These are phyloP conservation scores for Serinus canaria DNA, from an alignment of 2,113 vertebrate species.

Conservation along the genomic window DNA sequence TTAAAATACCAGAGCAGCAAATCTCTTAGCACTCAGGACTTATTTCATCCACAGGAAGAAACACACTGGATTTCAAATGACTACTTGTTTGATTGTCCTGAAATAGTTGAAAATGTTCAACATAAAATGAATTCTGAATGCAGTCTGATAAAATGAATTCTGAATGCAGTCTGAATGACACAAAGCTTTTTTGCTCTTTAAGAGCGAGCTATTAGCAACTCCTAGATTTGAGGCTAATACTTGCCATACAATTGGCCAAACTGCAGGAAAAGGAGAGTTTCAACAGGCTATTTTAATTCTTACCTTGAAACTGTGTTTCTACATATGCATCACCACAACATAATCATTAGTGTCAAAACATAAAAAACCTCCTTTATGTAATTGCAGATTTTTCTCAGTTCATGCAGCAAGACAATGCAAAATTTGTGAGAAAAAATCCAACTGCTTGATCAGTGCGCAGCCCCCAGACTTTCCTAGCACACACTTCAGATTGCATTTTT, in stretches of 20 bases:
- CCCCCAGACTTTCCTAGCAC: not conserved
- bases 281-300: not conserved
- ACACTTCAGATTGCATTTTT: too few relatives aligned
- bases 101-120: not conserved
- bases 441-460: not conserved
- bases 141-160: not conserved
- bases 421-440: not conserved
- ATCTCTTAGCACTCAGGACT: conserved; percentile 9
- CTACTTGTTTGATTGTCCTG: not conserved
- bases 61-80: not conserved
- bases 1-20: conserved; percentile 64
- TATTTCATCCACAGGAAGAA: conserved; percentile 15
- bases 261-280: not conserved
- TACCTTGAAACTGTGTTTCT: not conserved
- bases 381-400: not conserved
- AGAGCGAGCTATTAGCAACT: not conserved
- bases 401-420: not conserved
- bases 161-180: not conserved
- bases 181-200: not conserved
- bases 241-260: not conserved
- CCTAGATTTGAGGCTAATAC: not conserved
- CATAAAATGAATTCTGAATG: not conserved
- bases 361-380: not conserved
- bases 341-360: not conserved
- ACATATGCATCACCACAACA: not conserved